Evolutionary conservation across 2,888 invertebrate species (phyloP).

Genomic region (Diaprepes abbreviatus): DNA sequence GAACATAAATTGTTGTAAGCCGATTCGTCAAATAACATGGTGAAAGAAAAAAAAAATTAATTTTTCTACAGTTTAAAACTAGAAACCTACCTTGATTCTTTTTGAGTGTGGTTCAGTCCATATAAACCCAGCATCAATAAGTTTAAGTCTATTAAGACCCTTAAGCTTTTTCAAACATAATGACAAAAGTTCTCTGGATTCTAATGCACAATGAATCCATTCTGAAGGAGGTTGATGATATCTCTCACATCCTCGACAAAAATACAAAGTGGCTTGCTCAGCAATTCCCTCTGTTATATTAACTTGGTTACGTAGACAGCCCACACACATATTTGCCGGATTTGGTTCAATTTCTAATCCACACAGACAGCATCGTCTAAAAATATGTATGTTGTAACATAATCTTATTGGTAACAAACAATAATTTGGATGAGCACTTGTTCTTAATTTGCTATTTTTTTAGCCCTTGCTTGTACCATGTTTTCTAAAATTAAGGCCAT

Average conservation of each 20-base stretch:
- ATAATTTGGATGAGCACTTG: too few relatives aligned
- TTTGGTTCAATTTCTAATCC: constrained; percentile 93
- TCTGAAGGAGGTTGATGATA: constrained; percentile 93
- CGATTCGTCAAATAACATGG: too few relatives aligned
- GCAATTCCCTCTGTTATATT: constrained; percentile 98
- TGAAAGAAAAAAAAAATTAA: neutral
- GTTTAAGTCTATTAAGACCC: constrained; percentile 88
- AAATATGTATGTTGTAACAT: too few relatives aligned
- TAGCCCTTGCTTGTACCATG: too few relatives aligned
- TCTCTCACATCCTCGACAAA: constrained; percentile 94
- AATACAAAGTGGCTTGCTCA: constrained; percentile 91
- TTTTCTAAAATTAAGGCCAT: too few relatives aligned
- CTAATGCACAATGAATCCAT: constrained; percentile 88
- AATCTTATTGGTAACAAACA: too few relatives aligned
- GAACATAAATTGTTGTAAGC: too few relatives aligned
- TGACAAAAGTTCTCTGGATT: constrained; percentile 90
- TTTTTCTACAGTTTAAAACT: neutral
- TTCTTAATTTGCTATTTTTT: too few relatives aligned
- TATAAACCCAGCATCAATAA: constrained; percentile 96
- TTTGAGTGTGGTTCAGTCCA: constrained; percentile 99
- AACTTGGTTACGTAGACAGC: constrained; percentile 89
- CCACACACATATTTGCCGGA: constrained; percentile 97
- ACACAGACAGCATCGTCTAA: constrained; percentile 93
- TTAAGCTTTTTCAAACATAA: constrained; percentile 94
- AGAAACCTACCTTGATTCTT: constrained; percentile 83